A percentile compares a stretch with the other conserved stretches of the same genome.
These are phyloP conservation scores for Pantherophis vulpinus DNA, from an alignment of 2,797 vertebrate genomes.

Conservation along the genomic window DNA sequence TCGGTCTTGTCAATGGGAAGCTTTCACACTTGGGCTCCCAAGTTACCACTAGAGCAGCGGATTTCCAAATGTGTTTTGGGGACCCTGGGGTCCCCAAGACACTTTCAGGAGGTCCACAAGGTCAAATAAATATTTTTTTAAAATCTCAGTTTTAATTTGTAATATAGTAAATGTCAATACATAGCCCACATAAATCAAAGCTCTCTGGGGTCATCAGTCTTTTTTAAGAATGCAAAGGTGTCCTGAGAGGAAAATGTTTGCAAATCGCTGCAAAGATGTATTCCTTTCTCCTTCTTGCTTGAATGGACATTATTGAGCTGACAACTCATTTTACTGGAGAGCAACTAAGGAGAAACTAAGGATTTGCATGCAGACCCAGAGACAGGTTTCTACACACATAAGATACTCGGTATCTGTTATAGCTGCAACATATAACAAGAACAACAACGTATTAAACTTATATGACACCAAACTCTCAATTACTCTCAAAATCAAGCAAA, in stretches of 20 bases:
- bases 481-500: not conserved
- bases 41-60: not conserved
- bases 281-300: not conserved
- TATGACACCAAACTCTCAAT: not conserved
- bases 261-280: not conserved
- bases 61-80: not conserved
- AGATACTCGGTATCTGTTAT: not conserved
- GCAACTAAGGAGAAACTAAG: not conserved
- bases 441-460: not conserved
- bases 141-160: not conserved
- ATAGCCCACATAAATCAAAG: not conserved
- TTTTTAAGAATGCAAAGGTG: not conserved
- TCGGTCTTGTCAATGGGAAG: not conserved
- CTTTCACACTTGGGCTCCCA: not conserved
- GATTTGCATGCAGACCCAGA: not conserved
- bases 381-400: not conserved
- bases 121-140: not conserved
- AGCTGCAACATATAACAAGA: not conserved
- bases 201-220: not conserved
- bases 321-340: not conserved
- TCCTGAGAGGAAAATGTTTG: not conserved
- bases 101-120: not conserved
- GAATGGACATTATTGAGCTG: not conserved
- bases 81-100: not conserved
- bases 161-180: not conserved